Conservation (phyloP, 2,797 vertebrate genomes). For the Forpus xanthops region DNA sequence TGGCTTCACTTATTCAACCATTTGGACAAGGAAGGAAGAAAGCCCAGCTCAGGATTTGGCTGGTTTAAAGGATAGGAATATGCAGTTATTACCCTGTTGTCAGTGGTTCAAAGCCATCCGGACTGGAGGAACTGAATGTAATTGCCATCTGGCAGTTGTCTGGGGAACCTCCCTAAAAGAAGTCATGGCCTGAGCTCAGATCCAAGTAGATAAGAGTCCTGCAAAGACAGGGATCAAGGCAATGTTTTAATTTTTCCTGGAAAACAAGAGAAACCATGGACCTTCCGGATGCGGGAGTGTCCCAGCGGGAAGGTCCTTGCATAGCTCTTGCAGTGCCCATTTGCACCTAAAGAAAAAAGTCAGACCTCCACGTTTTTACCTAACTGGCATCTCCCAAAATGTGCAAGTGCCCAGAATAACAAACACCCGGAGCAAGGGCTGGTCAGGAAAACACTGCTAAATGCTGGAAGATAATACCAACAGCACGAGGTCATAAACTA, state of each 20-base stretch:
- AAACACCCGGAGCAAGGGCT: neutral
- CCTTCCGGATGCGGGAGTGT: neutral
- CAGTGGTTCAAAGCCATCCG: neutral
- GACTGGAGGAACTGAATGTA: neutral
- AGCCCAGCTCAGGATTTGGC: constrained; percentile 19
- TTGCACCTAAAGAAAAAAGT: neutral
- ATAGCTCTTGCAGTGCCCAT: accelerated
- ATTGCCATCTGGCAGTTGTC: constrained; percentile 36
- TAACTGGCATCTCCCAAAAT: neutral
- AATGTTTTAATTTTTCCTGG: neutral
- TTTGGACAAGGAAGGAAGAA: constrained; percentile 55
- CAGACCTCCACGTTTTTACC: neutral
- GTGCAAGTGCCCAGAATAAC: neutral
- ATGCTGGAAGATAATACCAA: neutral
- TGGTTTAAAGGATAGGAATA: constrained; percentile 27
- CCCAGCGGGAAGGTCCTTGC: neutral
- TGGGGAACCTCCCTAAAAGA: constrained; percentile 37
- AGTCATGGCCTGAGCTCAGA: constrained; percentile 3
- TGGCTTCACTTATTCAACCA: constrained; percentile 56
- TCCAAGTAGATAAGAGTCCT: constrained; percentile 11
- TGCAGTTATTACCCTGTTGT: constrained; percentile 10
- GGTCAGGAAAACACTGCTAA: neutral
- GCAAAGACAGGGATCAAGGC: neutral
- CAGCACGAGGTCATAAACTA: neutral
- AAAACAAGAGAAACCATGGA: neutral